phyloP scores from a whole-genome alignment of 2,888 invertebrate genomes.

The Apamea epomidion region DNA sequence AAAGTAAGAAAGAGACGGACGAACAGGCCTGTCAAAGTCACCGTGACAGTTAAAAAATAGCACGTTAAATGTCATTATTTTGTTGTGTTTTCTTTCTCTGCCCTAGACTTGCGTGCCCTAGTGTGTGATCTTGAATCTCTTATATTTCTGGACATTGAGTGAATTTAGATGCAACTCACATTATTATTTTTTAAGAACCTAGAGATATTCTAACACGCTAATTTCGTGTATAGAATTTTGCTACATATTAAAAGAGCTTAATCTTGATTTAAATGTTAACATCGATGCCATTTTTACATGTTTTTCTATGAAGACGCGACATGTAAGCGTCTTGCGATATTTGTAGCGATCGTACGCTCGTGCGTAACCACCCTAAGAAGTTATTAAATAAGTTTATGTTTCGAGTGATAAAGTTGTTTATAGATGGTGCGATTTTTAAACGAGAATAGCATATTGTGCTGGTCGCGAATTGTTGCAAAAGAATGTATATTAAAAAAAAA shows the following conservation, averaged over 20 bases:
- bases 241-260: slow-evolving; percentile 66
- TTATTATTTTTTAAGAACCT: slow-evolving; percentile 11
- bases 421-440: slow-evolving; percentile 45
- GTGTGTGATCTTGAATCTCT: too few relatives aligned
- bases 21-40: not conserved
- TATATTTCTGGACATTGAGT: not conserved
- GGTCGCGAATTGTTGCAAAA: not conserved
- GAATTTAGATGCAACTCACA: not conserved
- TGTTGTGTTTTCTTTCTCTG: not conserved
- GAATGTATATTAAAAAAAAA: not conserved
- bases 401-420: slow-evolving; percentile 24
- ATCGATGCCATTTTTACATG: slow-evolving; percentile 64
- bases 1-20: not conserved
- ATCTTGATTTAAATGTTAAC: slow-evolving; percentile 58
- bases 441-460: not conserved
- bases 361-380: slow-evolving; percentile 42
- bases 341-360: slow-evolving; percentile 38
- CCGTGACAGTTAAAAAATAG: not conserved
- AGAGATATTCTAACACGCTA: slow-evolving; percentile 51
- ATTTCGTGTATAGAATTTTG: slow-evolving; percentile 55
- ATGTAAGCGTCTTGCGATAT: slow-evolving; percentile 33
- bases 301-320: slow-evolving; percentile 46
- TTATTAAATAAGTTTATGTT: slow-evolving; percentile 49
- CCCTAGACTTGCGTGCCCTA: not conserved
- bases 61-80: not conserved